Conservation (phyloP, 2,888 invertebrate species). For the Drosophila macrothrix region DNA sequence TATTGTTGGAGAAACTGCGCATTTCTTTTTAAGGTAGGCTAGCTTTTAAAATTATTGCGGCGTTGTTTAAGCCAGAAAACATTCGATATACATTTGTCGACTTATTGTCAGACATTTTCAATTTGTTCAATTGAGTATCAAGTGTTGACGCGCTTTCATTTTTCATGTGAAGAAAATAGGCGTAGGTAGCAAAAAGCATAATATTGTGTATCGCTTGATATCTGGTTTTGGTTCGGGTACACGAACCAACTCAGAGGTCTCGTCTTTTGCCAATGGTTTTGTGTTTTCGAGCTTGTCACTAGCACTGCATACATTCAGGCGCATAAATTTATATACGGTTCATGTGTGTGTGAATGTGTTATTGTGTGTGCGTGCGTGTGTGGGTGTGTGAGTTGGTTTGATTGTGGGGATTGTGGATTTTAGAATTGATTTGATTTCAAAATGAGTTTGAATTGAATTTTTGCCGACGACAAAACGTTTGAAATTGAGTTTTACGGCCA, state of each 20-base stretch:
- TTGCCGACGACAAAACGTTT: slow-evolving; percentile 77
- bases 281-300: slow-evolving; percentile 77
- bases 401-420: slow-evolving; percentile 73
- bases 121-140: slow-evolving; percentile 3
- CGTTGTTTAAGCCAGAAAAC: neutral
- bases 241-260: slow-evolving; percentile 13
- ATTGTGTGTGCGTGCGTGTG: neutral
- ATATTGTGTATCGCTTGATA: slow-evolving; percentile 19
- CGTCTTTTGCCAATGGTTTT: slow-evolving; percentile 67
- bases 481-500: slow-evolving; percentile 80
- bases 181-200: neutral
- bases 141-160: slow-evolving; percentile 12
- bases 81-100: neutral
- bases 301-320: slow-evolving; percentile 62
- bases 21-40: neutral
- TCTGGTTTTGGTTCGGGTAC: slow-evolving; percentile 33
- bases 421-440: slow-evolving; percentile 80
- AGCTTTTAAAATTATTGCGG: neutral
- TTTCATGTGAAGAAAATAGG: neutral
- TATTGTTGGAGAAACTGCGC: neutral
- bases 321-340: slow-evolving; percentile 63
- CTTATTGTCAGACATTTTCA: neutral
- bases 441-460: slow-evolving; percentile 81
- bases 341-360: slow-evolving; percentile 20
- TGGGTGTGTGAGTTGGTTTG: slow-evolving; percentile 48